Percentiles rank a stretch among this genome's conserved stretches.
These are phyloP conservation scores for Idaea dimidiata DNA, from an alignment of 2,888 invertebrate genomes.

Conservation along the genomic window DNA sequence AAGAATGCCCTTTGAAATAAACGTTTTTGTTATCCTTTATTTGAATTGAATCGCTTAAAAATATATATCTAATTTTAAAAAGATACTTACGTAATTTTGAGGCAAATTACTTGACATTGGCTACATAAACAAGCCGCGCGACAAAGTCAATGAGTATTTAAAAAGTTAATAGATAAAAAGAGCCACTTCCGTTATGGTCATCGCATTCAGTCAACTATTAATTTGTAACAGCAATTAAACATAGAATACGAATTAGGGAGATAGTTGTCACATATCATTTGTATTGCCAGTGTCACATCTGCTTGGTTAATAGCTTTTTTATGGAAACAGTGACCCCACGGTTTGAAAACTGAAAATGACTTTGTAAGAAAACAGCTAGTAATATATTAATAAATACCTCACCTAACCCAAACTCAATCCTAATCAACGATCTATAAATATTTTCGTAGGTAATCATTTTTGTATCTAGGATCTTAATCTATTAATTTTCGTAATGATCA, in stretches of 20 bases:
- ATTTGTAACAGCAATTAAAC: conserved; percentile 54
- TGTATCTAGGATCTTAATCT: no score
- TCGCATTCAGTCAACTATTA: conserved; percentile 39
- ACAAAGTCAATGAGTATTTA: background rate
- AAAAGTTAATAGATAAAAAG: conserved; percentile 24
- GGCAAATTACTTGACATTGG: background rate
- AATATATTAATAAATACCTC: no score
- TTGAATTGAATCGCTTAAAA: background rate
- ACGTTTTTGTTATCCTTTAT: background rate
- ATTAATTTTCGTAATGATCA: no score
- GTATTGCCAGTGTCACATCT: conserved; percentile 21
- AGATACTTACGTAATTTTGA: no score
- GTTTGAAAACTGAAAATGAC: background rate
- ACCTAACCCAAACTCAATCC: no score
- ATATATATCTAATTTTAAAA: background rate
- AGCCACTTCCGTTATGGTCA: conserved; percentile 33
- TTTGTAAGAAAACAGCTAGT: conserved; percentile 4
- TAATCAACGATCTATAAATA: no score
- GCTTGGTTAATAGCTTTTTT: conserved; percentile 14
- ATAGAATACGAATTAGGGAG: conserved; percentile 37
- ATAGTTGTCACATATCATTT: conserved; percentile 26
- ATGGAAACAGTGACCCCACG: background rate
- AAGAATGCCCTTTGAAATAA: background rate
- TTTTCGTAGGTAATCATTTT: no score
- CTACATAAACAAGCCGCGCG: background rate